Percentiles rank a stretch among this genome's conserved stretches.
Conservation (phyloP, 2,888 invertebrate species). For the Pyrgus malvae region DNA sequence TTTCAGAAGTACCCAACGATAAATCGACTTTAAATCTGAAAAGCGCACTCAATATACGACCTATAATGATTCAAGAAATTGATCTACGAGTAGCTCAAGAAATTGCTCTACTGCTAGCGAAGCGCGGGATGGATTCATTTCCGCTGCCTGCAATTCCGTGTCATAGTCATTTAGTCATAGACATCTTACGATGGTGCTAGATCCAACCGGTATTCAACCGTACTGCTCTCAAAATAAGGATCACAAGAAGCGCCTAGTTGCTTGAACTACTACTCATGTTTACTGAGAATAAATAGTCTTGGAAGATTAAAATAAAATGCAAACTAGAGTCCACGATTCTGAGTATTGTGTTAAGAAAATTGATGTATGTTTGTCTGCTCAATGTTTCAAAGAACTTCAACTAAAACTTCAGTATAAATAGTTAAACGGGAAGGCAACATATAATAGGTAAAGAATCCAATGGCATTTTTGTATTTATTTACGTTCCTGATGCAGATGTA, state of each 20-base stretch:
- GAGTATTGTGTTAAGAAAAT: no score
- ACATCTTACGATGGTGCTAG: constrained; percentile 2
- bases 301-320: no score
- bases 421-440: no score
- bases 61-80: constrained; percentile 20
- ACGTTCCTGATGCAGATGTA: no score
- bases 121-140: constrained; percentile 23
- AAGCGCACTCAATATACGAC: constrained; percentile 10
- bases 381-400: no score
- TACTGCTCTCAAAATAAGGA: neutral
- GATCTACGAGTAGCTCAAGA: constrained; percentile 22
- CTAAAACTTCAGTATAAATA: no score
- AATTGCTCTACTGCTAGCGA: constrained; percentile 11
- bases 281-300: neutral
- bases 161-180: constrained; percentile 13
- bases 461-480: no score
- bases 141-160: constrained; percentile 23
- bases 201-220: neutral
- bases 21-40: constrained; percentile 1
- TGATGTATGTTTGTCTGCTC: no score
- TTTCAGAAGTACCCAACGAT: neutral
- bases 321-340: no score
- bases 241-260: no score
- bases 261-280: neutral
- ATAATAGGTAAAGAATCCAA: no score